These are phyloP conservation scores for Simalia tracyae DNA, from an alignment of 2,797 vertebrate genomes.

Conservation along the genomic window DNA sequence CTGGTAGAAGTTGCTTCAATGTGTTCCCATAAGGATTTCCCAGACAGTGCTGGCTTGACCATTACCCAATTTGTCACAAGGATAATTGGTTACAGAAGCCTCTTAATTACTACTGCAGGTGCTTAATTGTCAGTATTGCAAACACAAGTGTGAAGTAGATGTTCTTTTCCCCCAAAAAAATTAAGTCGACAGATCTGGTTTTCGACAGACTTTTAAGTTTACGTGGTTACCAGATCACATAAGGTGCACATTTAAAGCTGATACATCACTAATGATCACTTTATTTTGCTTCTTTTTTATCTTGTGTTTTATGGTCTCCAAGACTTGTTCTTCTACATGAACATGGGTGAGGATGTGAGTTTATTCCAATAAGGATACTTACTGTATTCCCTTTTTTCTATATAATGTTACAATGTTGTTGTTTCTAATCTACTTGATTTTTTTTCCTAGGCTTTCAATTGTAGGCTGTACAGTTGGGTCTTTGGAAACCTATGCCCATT, in stretches of 20 bases:
- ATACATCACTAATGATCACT: not conserved
- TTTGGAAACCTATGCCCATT: not conserved
- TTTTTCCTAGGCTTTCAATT: not conserved
- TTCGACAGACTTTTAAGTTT: not conserved
- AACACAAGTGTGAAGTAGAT: not conserved
- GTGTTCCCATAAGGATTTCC: not conserved
- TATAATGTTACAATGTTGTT: not conserved
- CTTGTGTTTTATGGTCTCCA: not conserved
- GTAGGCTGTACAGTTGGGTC: not conserved
- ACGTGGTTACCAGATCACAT: not conserved
- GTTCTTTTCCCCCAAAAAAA: too few relatives aligned
- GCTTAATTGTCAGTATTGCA: not conserved
- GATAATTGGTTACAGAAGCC: not conserved
- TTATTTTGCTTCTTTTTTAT: not conserved
- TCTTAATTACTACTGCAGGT: not conserved
- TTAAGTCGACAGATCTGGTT: not conserved
- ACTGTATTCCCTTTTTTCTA: too few relatives aligned
- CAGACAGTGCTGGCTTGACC: not conserved
- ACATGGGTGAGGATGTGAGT: not conserved
- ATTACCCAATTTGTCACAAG: not conserved
- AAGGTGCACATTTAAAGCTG: not conserved
- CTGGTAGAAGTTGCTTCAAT: not conserved
- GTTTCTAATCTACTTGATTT: not conserved
- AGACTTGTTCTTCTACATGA: not conserved
- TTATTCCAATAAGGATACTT: not conserved